Conservation (phyloP, 64 coral and sea anemone species). For the Pocillopora verrucosa region DNA sequence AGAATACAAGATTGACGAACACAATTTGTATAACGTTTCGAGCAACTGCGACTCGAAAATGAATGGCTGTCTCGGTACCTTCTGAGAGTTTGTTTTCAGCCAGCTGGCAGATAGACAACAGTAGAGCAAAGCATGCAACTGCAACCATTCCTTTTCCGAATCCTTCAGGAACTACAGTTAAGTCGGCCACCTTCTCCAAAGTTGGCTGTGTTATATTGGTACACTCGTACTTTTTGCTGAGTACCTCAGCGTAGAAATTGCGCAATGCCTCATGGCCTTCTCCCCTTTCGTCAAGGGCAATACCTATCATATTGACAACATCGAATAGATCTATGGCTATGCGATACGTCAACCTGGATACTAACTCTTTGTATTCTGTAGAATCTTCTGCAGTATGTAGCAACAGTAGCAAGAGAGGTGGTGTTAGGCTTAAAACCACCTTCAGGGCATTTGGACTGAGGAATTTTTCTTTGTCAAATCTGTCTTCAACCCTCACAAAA, state of each 20-base stretch:
- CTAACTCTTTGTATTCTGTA: background rate
- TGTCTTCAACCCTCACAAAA: conserved; percentile 7
- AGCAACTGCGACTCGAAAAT: background rate
- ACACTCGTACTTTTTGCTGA: too few relatives aligned
- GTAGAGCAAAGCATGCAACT: background rate
- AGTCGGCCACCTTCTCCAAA: too few relatives aligned
- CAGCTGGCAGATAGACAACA: background rate
- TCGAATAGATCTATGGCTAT: conserved; percentile 61
- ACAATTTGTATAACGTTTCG: conserved; percentile 26
- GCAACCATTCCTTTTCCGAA: background rate
- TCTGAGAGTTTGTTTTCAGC: background rate
- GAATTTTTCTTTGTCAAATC: conserved; percentile 22
- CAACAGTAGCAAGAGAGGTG: conserved; percentile 37
- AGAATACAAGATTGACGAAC: conserved; percentile 43
- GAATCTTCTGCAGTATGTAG: conserved; percentile 26
- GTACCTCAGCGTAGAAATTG: too few relatives aligned
- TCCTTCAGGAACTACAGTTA: too few relatives aligned
- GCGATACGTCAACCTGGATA: background rate
- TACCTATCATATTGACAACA: conserved; percentile 38
- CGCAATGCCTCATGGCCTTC: too few relatives aligned
- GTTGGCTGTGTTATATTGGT: too few relatives aligned
- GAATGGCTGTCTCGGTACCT: background rate
- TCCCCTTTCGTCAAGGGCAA: conserved; percentile 28
- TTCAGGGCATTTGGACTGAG: conserved; percentile 64
- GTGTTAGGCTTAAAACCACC: conserved; percentile 18